phyloP scores from a whole-genome alignment of 2,797 vertebrate genomes.

The Darevskia nairensis region DNA sequence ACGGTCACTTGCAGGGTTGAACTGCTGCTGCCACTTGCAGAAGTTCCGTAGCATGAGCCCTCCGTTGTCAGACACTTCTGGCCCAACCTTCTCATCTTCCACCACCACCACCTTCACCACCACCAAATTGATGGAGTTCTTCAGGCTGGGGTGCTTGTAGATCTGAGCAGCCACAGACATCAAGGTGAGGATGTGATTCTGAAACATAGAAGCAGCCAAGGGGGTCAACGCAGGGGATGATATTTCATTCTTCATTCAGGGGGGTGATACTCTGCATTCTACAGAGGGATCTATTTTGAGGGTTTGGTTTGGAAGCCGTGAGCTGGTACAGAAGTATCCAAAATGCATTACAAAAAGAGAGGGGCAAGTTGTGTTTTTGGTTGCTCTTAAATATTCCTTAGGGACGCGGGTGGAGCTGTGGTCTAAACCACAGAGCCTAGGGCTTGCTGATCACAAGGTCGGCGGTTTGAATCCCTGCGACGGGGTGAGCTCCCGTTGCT shows the following conservation, averaged over 20 bases:
- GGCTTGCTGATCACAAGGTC: no score
- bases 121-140: constrained; percentile 89
- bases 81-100: constrained; percentile 86
- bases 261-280: background rate
- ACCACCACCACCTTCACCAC: constrained; percentile 93
- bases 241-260: no score
- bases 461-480: no score
- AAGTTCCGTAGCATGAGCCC: constrained; percentile 92
- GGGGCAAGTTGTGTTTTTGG: background rate
- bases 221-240: no score
- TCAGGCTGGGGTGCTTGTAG: constrained; percentile 94
- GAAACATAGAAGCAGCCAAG: background rate
- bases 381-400: no score
- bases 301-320: background rate
- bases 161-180: constrained; percentile 90
- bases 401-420: no score
- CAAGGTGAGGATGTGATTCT: constrained; percentile 93
- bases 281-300: background rate
- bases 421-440: no score
- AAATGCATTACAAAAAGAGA: background rate
- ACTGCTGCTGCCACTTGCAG: constrained; percentile 93
- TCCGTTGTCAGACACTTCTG: constrained; percentile 88
- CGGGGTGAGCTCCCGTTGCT: no score
- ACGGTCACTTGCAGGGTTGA: constrained; percentile 90
- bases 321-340: background rate